phyloP scores from a whole-genome alignment of 64 coral and sea anemone genomes.

The Montipora efflorescens region DNA sequence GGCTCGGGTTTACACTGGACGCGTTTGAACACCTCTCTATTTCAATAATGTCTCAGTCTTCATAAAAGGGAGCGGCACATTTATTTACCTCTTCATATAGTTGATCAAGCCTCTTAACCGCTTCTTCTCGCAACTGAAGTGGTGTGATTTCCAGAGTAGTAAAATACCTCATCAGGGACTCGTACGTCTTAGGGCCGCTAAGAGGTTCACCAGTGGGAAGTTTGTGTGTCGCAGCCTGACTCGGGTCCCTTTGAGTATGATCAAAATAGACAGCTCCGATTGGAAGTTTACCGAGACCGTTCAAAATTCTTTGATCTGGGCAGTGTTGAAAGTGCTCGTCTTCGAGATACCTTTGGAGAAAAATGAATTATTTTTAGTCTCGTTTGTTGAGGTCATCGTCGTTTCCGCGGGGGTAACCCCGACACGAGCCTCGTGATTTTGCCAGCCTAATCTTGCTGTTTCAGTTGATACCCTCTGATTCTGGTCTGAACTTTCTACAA shows the following conservation, averaged over 20 bases:
- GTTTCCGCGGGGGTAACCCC: too few species aligned
- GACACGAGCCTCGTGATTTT: too few species aligned
- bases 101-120: constrained; percentile 35
- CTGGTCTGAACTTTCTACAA: too few species aligned
- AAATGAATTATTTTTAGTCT: neutral
- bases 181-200: constrained; percentile 64
- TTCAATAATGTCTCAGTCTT: neutral
- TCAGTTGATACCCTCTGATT: too few species aligned
- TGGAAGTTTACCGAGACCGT: constrained; percentile 84
- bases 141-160: constrained; percentile 73
- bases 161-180: constrained; percentile 71
- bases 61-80: neutral
- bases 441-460: too few species aligned
- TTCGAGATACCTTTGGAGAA: constrained; percentile 30
- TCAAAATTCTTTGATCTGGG: constrained; percentile 31
- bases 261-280: constrained; percentile 58
- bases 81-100: constrained; percentile 72
- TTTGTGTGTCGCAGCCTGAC: constrained; percentile 22
- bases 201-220: constrained; percentile 67
- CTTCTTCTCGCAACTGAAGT: constrained; percentile 42
- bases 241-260: constrained; percentile 16
- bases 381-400: neutral
- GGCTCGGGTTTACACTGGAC: too few species aligned
- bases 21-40: too few species aligned
- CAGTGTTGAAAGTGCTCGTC: constrained; percentile 56